phyloP scores from a whole-genome alignment of 2,888 invertebrate genomes.

The Eremobia ochroleuca region DNA sequence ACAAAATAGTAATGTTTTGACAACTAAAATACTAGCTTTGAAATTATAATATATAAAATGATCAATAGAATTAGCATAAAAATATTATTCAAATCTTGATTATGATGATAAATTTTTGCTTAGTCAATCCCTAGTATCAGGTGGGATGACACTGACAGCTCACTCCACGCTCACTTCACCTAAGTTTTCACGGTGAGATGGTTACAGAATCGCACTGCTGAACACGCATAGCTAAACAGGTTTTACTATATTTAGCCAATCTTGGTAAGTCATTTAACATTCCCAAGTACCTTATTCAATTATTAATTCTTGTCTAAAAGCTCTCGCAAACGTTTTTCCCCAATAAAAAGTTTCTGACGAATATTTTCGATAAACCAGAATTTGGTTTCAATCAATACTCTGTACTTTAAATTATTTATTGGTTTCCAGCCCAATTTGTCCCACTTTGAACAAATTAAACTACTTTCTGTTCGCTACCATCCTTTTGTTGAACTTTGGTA shows the following conservation, averaged over 20 bases:
- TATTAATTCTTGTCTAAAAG: constrained; percentile 6
- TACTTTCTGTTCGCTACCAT: constrained; percentile 29
- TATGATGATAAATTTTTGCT: no score
- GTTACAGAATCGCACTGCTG: no score
- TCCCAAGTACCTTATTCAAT: constrained; percentile 9
- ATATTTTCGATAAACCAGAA: constrained; percentile 27
- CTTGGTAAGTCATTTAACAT: neutral
- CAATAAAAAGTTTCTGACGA: constrained; percentile 25
- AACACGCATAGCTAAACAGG: neutral
- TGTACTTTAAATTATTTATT: constrained; percentile 54
- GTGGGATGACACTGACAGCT: no score
- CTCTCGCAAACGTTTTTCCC: neutral
- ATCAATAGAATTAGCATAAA: no score
- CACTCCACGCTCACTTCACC: no score
- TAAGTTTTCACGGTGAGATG: no score
- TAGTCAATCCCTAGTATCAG: no score
- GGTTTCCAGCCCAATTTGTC: constrained; percentile 45
- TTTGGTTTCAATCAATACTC: constrained; percentile 54
- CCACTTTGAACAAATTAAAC: constrained; percentile 47
- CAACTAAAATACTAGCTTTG: no score
- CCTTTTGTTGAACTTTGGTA: constrained; percentile 45
- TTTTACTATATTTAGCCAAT: neutral
- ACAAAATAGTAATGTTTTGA: no score
- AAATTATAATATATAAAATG: no score
- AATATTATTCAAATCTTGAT: no score